Base-by-base conservation (phyloP, 2,888 invertebrate species). In the Eueremaeus valkanovi region DNA sequence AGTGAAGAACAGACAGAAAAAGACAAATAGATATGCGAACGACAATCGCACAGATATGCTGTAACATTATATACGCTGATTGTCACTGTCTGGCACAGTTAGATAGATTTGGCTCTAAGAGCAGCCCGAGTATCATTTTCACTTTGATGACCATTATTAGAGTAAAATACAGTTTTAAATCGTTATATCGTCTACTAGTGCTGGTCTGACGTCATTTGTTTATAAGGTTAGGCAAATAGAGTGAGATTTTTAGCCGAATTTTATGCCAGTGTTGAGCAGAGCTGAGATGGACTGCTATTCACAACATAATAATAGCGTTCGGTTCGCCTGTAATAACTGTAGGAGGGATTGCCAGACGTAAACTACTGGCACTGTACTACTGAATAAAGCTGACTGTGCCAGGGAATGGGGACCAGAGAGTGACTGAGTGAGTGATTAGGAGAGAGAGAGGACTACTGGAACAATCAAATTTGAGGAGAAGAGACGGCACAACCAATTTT, bases 331-430 rank as follows among this genome's bases (percentile, higher is more conserved):
- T 63, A 63, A 63, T 63, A 63, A 63, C 63, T 63, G 31, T 63
- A 63, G 63, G 63, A 68, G 68, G 68, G 68, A 68, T 68, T 68
- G 68, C 68, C 68, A 40, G 40, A 68, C 55, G 55, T 24, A n/a
- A n/a, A n/a, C n/a, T n/a, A n/a, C n/a, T n/a, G n/a, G n/a, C n/a
- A 21, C 40, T 68, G 68, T 40, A n/a, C 68, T 18, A 36, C 36
- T 24, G 40, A 68, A 24, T 68, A 42, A 40, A 68, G 68, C 40
- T 68, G 36, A 68, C 68, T 63, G 16, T 63, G 40, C 13, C 31
- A 63, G 63, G 29, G 29, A 63, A 29, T 63, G 63, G 63, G 63
- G 21, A 33, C 16, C 33, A 21, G 55, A 55, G 55, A 55, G 55
- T 11, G 55, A 45, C 8, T 40, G 40, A 40, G n/a, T n/a, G n/a